These are phyloP conservation scores for Zonitis immaculata DNA, from an alignment of 2,888 invertebrate species.

Conservation along the genomic window DNA sequence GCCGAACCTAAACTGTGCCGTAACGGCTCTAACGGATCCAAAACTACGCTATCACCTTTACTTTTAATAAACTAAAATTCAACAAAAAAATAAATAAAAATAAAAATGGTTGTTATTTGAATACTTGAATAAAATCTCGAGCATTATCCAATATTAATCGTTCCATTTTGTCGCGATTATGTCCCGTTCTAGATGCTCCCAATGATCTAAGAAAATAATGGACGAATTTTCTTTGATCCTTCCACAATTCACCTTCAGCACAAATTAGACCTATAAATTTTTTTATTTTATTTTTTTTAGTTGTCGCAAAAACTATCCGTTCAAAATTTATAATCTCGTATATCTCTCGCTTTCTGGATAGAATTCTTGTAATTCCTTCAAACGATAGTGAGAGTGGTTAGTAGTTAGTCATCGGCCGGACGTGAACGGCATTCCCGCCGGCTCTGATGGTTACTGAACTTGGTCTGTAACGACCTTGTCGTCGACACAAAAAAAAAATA, in stretches of 20 bases:
- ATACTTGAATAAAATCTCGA: constrained; percentile 58
- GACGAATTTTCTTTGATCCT: constrained; percentile 73
- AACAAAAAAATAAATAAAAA: no score
- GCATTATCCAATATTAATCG: constrained; percentile 60
- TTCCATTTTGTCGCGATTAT: constrained; percentile 60
- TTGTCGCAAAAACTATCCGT: no score
- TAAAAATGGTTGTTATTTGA: no score
- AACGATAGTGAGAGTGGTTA: constrained; percentile 23
- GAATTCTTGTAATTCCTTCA: constrained; percentile 14
- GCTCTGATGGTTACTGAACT: constrained; percentile 16
- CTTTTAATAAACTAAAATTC: constrained; percentile 21
- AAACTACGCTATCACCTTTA: constrained; percentile 11
- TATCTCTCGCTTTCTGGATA: constrained; percentile 5
- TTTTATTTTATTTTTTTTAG: no score
- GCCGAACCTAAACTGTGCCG: constrained; percentile 73
- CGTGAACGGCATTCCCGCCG: constrained; percentile 28
- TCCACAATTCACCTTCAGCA: constrained; percentile 77
- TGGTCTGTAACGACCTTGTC: constrained; percentile 2
- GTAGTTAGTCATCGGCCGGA: constrained; percentile 30
- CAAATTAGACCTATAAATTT: constrained; percentile 68
- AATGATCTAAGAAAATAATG: constrained; percentile 67
- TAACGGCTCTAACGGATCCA: constrained; percentile 55
- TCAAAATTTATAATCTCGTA: no score
- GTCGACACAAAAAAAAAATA: neutral
- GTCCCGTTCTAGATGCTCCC: constrained; percentile 65